Evolutionary conservation across 2,113 vertebrate species (phyloP), one percentile per base, ranked within the genome.

Genomic region (Phoenicopterus ruber): DNA sequence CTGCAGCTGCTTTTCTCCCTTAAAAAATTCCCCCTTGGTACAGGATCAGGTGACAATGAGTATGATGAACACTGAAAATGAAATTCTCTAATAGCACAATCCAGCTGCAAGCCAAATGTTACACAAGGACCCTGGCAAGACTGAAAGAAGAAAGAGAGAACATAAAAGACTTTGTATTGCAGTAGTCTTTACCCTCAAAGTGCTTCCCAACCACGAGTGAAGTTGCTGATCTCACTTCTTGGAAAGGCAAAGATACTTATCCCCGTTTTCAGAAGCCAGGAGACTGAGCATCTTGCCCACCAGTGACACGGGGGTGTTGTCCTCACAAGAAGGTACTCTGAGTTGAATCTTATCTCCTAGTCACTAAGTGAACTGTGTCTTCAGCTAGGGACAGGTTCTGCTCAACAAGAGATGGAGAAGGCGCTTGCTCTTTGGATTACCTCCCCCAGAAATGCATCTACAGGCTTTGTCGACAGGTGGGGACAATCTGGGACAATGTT

Each of bases 81-180:
- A 90, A 96, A 82, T 94, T 89, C 74, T 62, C 73, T 96, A 95
- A 93, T 83, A 93, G 94, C 84, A 82, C 71, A 92, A 69, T 70
- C 61, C 49, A 91, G 70, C 81, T 91, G 89, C 93, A 86, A 91
- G 96, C 95, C 95, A 94, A 96, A 71, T 55, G 89, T 87, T 94
- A 70, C 85, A 93, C 90, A 95, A 83, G 92, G 86, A 70, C 44
- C 77, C 87, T 95, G 94, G 89, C 93, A 95, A 83, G 91, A 70
- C 47, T 49, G 67, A 90, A 90, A 78, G 70, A 66, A 88, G 86
- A 84, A 92, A 83, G 63, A 82, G 26, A 77, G 84, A 89, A 76
- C 62, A 82, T 59, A 65, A 92, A 91, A 97, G 78, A 74, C 46
- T 84, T 54, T 61, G 38, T 61, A 38, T 38, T 73, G 66, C 82